Conservation (phyloP, 1,140 invertebrate genomes). For the Drosophila hydei region DNA sequence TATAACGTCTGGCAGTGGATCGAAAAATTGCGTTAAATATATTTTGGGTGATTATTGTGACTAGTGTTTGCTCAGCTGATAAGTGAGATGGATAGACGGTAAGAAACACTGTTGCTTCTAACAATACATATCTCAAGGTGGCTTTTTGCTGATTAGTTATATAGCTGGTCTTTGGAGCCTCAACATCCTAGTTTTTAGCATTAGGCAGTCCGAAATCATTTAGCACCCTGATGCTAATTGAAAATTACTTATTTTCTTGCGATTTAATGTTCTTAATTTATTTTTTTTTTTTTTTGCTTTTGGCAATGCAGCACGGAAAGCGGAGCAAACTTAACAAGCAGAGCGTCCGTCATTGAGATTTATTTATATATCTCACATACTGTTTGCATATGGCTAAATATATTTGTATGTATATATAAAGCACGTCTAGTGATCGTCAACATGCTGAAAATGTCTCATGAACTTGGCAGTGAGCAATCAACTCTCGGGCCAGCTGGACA, state of each 20-base stretch:
- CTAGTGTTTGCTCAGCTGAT: slow-evolving; percentile 44
- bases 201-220: slow-evolving; percentile 22
- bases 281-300: slow-evolving; percentile 28
- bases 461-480: slow-evolving; percentile 46
- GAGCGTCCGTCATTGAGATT: slow-evolving; percentile 67
- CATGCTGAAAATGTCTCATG: slow-evolving; percentile 33
- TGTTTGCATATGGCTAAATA: background rate
- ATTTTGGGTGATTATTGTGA: background rate
- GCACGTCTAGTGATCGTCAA: slow-evolving; percentile 14
- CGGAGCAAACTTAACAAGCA: slow-evolving; percentile 56
- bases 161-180: slow-evolving; percentile 42
- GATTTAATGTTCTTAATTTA: slow-evolving; percentile 1
- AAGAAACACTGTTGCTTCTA: slow-evolving; percentile 12
- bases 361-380: slow-evolving; percentile 62
- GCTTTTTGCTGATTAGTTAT: slow-evolving; percentile 2
- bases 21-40: background rate
- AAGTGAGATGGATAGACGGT: slow-evolving; percentile 28
- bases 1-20: background rate
- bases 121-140: slow-evolving; percentile 42
- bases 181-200: slow-evolving; percentile 27
- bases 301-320: slow-evolving; percentile 70
- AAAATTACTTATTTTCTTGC: slow-evolving; percentile 11
- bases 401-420: slow-evolving; percentile 21
- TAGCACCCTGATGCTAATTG: slow-evolving; percentile 44
- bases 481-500: slow-evolving; percentile 13